Percentiles rank a stretch among this genome's conserved stretches.
These are phyloP conservation scores for Apistogramma diplotaenia DNA, from an alignment of 2,113 vertebrate species.

Conservation along the genomic window DNA sequence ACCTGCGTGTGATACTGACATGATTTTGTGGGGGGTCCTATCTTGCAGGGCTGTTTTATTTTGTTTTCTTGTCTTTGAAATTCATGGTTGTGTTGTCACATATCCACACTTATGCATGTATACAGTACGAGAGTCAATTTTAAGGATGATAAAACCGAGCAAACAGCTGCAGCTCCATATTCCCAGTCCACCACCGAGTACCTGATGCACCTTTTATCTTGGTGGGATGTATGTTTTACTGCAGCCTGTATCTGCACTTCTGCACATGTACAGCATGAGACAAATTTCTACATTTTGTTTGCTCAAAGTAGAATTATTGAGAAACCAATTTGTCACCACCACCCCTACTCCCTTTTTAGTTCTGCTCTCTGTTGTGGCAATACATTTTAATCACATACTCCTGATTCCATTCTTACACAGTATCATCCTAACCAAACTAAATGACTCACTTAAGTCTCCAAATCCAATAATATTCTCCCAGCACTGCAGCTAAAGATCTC, in stretches of 20 bases:
- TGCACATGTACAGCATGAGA: not conserved
- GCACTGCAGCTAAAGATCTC: not conserved
- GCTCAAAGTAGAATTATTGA: not conserved
- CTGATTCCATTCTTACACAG: not conserved
- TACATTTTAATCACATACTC: not conserved
- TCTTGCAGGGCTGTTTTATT: not conserved
- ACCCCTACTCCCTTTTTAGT: not conserved
- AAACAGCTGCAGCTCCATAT: not conserved
- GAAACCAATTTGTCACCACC: not conserved
- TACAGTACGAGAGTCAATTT: not conserved
- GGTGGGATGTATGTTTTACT: not conserved
- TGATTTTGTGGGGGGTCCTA: not conserved
- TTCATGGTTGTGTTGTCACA: not conserved
- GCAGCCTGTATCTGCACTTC: not conserved
- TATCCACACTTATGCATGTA: not conserved
- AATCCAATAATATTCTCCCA: not conserved
- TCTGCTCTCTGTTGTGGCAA: not conserved
- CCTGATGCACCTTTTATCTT: not conserved
- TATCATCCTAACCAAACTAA: not conserved
- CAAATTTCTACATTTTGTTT: not conserved
- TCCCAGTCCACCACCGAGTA: not conserved
- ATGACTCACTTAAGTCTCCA: not conserved
- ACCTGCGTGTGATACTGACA: conserved; percentile 3
- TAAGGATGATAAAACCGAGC: not conserved
- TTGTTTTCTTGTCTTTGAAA: not conserved